Evolutionary conservation across 2,797 vertebrate genomes (phyloP).

Genomic region (Poecilia gillii): DNA sequence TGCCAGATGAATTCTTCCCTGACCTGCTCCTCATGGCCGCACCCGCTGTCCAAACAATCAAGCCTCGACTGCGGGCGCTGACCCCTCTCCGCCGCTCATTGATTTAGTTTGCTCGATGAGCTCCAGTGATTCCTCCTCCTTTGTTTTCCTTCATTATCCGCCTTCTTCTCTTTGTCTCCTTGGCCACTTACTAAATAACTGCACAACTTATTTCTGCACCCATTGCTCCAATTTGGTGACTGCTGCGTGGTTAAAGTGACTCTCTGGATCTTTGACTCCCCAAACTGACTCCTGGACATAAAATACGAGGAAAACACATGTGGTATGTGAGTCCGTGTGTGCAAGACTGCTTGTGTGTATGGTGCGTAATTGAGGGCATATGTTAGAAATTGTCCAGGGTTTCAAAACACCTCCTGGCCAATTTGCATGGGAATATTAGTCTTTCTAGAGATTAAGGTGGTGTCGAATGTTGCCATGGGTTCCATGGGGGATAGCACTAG

Average conservation of each 20-base stretch:
- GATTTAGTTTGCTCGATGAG: conserved; percentile 42
- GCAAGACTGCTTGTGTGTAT: conserved; percentile 45
- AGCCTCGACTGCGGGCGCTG: conserved; percentile 25
- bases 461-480: conserved; percentile 48
- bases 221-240: conserved; percentile 15
- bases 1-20: conserved; percentile 45
- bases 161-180: conserved; percentile 19
- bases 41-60: conserved; percentile 69
- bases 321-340: conserved; percentile 57
- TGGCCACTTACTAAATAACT: conserved; percentile 29
- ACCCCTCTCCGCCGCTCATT: conserved; percentile 39
- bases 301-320: conserved; percentile 49
- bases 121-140: conserved; percentile 35
- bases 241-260: conserved; percentile 21
- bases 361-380: conserved; percentile 63
- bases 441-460: conserved; percentile 52
- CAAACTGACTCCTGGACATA: conserved; percentile 42
- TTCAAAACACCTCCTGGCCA: conserved; percentile 63
- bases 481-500: conserved; percentile 25
- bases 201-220: conserved; percentile 35
- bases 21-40: conserved; percentile 20
- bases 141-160: conserved; percentile 31
- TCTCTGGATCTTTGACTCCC: conserved; percentile 45
- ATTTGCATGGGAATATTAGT: conserved; percentile 60
- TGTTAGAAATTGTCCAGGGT: conserved; percentile 65